Evolutionary conservation across 1,140 invertebrate genomes (phyloP).

Genomic region (Cecropterus lyciades): DNA sequence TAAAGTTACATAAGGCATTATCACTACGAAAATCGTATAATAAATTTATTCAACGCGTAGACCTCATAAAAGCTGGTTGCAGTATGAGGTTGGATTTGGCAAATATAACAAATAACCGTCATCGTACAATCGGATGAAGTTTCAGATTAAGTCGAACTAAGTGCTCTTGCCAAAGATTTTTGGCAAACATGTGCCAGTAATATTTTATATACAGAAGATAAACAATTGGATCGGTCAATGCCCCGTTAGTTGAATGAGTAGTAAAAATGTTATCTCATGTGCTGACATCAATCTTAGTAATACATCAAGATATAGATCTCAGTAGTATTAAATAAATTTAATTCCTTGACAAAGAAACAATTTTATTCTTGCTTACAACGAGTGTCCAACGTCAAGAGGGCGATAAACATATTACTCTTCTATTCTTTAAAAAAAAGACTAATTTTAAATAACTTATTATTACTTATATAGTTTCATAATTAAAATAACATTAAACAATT

Average conservation of each 20-base stretch:
- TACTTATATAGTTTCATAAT: no score
- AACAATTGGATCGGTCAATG: constrained; percentile 18
- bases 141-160: constrained; percentile 15
- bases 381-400: no score
- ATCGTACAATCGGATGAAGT: constrained; percentile 1
- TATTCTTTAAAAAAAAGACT: no score
- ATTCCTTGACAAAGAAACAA: no score
- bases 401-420: no score
- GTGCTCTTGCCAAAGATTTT: constrained; percentile 24
- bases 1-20: no score
- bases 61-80: neutral
- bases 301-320: no score
- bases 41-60: neutral
- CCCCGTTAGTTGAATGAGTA: constrained; percentile 2
- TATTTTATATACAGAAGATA: constrained; percentile 22
- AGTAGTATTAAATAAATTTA: no score
- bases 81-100: constrained; percentile 8
- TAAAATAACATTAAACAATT: no score
- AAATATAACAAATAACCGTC: constrained; percentile 11
- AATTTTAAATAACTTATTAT: no score
- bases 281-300: neutral
- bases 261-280: constrained; percentile 7
- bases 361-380: no score
- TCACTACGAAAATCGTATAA: neutral
- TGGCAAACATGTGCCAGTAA: constrained; percentile 12